These are phyloP conservation scores for Stigmatopora argus DNA, from an alignment of 2,113 vertebrate species.

Conservation along the genomic window DNA sequence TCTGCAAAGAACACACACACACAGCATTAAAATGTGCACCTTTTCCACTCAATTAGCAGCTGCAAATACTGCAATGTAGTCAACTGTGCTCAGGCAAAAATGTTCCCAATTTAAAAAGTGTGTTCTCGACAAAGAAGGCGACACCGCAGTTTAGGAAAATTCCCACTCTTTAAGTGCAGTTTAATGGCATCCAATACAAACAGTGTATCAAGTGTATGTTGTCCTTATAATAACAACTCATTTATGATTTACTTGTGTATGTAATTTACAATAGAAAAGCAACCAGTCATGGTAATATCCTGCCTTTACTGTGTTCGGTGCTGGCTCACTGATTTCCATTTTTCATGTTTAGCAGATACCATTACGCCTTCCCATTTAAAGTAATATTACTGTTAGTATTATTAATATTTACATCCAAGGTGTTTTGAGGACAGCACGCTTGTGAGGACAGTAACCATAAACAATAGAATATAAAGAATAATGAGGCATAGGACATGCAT, in stretches of 20 bases:
- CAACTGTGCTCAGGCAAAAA: background rate
- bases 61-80: background rate
- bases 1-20: constrained; percentile 61
- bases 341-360: too few species aligned
- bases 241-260: background rate
- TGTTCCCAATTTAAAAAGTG: constrained; percentile 1
- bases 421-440: too few species aligned
- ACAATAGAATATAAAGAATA: too few species aligned
- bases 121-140: background rate
- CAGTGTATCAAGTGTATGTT: background rate
- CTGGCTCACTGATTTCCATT: too few species aligned
- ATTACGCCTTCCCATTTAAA: too few species aligned
- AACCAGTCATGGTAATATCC: too few species aligned
- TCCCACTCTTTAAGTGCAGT: background rate
- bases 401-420: too few species aligned
- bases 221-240: background rate
- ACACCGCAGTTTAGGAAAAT: constrained; percentile 3
- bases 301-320: too few species aligned
- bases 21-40: background rate
- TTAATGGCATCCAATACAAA: background rate
- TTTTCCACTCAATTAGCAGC: constrained; percentile 8
- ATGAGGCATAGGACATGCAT: too few species aligned
- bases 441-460: too few species aligned
- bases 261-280: background rate
- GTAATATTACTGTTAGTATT: too few species aligned